Conservation (phyloP, 2,797 vertebrate genomes). For the Sebastes variabilis region DNA sequence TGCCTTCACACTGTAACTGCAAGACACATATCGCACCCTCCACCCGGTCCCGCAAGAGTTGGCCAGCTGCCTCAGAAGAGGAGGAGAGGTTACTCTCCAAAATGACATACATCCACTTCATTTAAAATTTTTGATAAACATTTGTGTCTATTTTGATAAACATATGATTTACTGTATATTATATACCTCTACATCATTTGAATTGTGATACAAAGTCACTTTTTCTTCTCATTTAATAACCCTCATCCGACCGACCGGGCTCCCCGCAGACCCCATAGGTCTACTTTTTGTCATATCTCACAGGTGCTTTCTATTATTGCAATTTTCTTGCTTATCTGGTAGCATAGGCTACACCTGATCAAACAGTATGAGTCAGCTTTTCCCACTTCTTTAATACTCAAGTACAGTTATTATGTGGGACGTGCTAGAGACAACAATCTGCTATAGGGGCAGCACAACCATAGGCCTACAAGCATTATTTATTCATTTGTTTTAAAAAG, state of each 20-base stretch:
- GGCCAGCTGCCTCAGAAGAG: not conserved
- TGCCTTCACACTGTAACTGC: conserved; percentile 20
- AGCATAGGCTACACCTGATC: not conserved
- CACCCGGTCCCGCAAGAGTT: not conserved
- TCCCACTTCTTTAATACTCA: not conserved
- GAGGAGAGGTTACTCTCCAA: not conserved
- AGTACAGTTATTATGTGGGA: not conserved
- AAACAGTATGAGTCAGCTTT: conserved; percentile 7
- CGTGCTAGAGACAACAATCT: not conserved
- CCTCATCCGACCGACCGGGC: no score
- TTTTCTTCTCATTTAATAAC: not conserved
- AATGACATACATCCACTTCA: not conserved
- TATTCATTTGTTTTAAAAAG: no score
- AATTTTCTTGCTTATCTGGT: not conserved
- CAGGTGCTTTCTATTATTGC: no score
- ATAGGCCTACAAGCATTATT: no score
- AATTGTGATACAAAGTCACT: not conserved
- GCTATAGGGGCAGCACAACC: no score
- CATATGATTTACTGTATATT: no score
- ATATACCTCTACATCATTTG: not conserved
- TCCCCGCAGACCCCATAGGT: no score
- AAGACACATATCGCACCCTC: not conserved
- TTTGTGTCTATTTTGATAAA: not conserved
- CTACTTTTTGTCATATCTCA: no score
- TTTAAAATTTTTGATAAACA: not conserved